phyloP scores from a whole-genome alignment of 2,888 invertebrate species.

The Heteromurus nitidus region DNA sequence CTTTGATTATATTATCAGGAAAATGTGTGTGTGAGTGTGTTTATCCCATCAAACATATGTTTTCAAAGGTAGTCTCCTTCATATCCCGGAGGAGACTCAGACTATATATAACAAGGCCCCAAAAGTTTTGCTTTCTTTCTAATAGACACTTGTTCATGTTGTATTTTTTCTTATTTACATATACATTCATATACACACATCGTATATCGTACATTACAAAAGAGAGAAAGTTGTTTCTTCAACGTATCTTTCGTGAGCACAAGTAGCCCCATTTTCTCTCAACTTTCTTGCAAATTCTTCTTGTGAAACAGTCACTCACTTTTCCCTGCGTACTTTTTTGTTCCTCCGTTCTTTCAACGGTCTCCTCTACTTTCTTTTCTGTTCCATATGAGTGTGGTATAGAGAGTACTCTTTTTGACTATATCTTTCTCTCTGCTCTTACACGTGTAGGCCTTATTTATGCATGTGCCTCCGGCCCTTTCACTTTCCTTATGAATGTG shows the following conservation, averaged over 20 bases:
- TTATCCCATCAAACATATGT: too few relatives aligned
- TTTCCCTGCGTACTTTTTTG: neutral
- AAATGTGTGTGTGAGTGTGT: too few relatives aligned
- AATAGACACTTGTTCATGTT: too few relatives aligned
- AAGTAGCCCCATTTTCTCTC: constrained; percentile 20
- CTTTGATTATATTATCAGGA: too few relatives aligned
- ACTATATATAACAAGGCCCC: too few relatives aligned
- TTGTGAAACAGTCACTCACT: neutral
- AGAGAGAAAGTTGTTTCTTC: neutral
- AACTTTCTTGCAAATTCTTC: neutral
- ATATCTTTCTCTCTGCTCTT: neutral
- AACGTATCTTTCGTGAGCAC: neutral
- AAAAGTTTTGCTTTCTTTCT: too few relatives aligned
- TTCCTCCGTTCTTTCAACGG: neutral
- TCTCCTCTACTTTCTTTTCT: neutral
- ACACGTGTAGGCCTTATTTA: neutral
- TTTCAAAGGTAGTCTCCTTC: too few relatives aligned
- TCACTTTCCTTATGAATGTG: neutral
- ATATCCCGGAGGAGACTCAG: too few relatives aligned
- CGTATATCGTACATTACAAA: too few relatives aligned
- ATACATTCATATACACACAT: too few relatives aligned
- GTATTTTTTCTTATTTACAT: too few relatives aligned
- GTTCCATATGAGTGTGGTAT: neutral
- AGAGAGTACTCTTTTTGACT: neutral
- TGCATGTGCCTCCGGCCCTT: constrained; percentile 12